Base-by-base conservation (phyloP, 2,797 vertebrate species). In the Gallinago stenura region DNA sequence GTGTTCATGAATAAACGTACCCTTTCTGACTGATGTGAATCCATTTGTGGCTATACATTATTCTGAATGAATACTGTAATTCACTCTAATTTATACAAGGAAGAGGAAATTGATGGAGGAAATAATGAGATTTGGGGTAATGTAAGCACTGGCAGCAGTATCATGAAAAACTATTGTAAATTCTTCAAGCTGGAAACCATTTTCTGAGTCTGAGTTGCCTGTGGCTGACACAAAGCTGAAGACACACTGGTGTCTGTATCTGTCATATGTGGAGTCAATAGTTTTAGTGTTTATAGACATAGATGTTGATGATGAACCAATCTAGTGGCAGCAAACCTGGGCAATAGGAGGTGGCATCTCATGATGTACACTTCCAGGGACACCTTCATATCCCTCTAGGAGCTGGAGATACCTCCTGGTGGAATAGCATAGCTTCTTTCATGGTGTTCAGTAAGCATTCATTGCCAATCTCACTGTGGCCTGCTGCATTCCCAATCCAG, bases 81-180 rank as follows among this genome's bases (percentile, higher is more conserved):
- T 95, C 96, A 85, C 73, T 94, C 90, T 95, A 90, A 97, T 97
- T 97, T 95, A 95, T 94, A 87, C 60, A 68, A 92, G 90, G 93
- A 84, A 89, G 69, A 77, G 61, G 81, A 90, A 90, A 87, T 69
- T 91, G 90, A 91, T 96, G 73, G 72, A 95, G 81, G 73, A 93
- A 95, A 89, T 95, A 92, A 95, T 91, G 82, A 96, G 91, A 57
- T 91, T 72, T 86, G 68, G 37, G 85, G 69, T 78, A 86, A 87
- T 64, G 53, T 60, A 90, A 94, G 90, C 71, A 66, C 56, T 70
- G 76, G 62, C 58, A 58, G 79, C 51, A 50, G 73, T 54, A 57
- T 91, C 56, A 12, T 60, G 77, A 66, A 93, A 89, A 77, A 46
- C 17, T 60, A 41, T 57, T 87, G 82, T 85, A 80, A 65, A 28